These are phyloP conservation scores for Neotoxoptera formosana DNA, from an alignment of 1,140 invertebrate species.

Conservation along the genomic window DNA sequence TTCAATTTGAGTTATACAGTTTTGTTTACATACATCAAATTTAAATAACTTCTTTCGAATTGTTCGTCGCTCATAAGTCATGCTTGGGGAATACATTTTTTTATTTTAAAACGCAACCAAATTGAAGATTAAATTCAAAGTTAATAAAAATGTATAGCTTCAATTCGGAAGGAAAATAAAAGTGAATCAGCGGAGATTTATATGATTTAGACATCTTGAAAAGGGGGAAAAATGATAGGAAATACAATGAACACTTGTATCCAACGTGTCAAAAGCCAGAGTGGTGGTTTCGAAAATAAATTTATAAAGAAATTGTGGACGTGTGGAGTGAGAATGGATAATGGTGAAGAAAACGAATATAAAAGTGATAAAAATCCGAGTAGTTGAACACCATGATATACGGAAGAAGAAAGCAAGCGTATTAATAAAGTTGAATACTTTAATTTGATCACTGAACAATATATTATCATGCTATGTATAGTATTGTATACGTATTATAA, in stretches of 20 bases:
- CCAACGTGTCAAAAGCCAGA: neutral
- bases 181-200: neutral
- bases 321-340: too few species aligned
- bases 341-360: neutral
- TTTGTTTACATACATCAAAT: neutral
- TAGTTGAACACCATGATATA: neutral
- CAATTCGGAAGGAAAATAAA: neutral
- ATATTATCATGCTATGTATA: neutral
- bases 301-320: neutral
- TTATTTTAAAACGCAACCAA: neutral
- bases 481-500: neutral
- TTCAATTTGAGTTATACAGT: neutral
- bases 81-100: neutral
- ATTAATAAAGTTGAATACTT: slow-evolving; percentile 13
- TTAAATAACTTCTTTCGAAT: neutral
- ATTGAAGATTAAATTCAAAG: neutral
- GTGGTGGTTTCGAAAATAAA: neutral
- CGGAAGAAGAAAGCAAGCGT: neutral
- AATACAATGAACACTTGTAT: neutral
- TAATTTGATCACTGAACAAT: neutral
- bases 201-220: neutral
- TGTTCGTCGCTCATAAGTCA: neutral
- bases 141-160: neutral
- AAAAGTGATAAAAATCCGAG: neutral
- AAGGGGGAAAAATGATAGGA: neutral